Evolutionary conservation across 2,797 vertebrate genomes (phyloP).

Genomic region (Bucorvus abyssinicus): DNA sequence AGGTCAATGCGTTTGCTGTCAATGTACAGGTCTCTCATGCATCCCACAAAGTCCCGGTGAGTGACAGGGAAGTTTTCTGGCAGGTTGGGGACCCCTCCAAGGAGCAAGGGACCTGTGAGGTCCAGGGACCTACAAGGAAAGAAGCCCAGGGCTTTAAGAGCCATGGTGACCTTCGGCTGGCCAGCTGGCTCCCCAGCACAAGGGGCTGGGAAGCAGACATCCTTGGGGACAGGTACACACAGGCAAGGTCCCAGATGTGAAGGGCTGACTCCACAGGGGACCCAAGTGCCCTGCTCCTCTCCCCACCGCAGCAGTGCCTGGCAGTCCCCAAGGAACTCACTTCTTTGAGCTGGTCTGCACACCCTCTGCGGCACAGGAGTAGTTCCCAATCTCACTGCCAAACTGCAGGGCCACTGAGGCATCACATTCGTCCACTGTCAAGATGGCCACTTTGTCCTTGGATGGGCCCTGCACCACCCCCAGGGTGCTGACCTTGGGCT

Average conservation of each 20-base stretch:
- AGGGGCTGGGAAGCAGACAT: background rate
- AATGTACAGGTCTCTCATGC: slow-evolving; percentile 94
- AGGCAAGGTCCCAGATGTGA: background rate
- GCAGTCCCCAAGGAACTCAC: slow-evolving; percentile 78
- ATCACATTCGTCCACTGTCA: slow-evolving; percentile 93
- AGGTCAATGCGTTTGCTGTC: slow-evolving; percentile 91
- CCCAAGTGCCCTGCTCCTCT: background rate
- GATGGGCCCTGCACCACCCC: slow-evolving; percentile 94
- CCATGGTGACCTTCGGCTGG: background rate
- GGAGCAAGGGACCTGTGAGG: slow-evolving; percentile 84
- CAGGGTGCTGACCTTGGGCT: slow-evolving; percentile 89
- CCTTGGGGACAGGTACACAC: background rate
- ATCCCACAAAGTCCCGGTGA: slow-evolving; percentile 93
- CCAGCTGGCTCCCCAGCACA: background rate
- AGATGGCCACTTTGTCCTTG: slow-evolving; percentile 94
- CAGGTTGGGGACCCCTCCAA: slow-evolving; percentile 95
- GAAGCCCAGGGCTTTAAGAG: background rate
- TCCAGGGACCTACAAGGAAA: slow-evolving; percentile 78
- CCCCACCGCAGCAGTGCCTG: background rate
- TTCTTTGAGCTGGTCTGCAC: slow-evolving; percentile 96
- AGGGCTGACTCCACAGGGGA: background rate
- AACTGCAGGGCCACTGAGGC: slow-evolving; percentile 91
- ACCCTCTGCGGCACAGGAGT: slow-evolving; percentile 94
- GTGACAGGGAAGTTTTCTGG: slow-evolving; percentile 94
- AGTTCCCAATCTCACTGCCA: slow-evolving; percentile 90